Percentiles rank a stretch among this genome's conserved stretches.
Evolutionary conservation across 1,140 invertebrate species (phyloP).

Genomic region (Cotesia chilonis): DNA sequence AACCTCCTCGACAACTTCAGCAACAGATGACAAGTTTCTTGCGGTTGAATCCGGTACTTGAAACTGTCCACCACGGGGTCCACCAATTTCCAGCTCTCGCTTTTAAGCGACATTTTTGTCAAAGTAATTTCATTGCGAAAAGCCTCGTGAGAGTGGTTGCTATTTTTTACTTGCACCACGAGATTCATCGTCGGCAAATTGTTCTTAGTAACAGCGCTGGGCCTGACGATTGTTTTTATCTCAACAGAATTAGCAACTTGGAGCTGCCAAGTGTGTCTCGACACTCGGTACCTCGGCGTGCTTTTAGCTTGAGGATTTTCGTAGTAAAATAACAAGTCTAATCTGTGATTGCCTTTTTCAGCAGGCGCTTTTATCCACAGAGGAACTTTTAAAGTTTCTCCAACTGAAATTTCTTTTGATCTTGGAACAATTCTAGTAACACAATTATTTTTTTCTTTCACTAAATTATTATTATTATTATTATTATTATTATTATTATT

Average conservation of each 20-base stretch:
- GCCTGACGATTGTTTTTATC: slow-evolving; percentile 66
- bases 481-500: neutral
- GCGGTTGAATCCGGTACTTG: slow-evolving; percentile 62
- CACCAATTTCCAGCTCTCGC: slow-evolving; percentile 66
- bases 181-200: slow-evolving; percentile 69
- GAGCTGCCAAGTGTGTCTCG: slow-evolving; percentile 75
- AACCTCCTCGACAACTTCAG: slow-evolving; percentile 60
- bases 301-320: slow-evolving; percentile 66
- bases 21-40: slow-evolving; percentile 67
- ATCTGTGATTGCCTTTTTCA: slow-evolving; percentile 69
- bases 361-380: slow-evolving; percentile 77
- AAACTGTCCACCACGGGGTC: slow-evolving; percentile 54
- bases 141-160: slow-evolving; percentile 71
- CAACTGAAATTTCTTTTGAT: slow-evolving; percentile 61
- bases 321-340: slow-evolving; percentile 80
- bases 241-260: slow-evolving; percentile 75
- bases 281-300: slow-evolving; percentile 69
- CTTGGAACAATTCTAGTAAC: slow-evolving; percentile 65
- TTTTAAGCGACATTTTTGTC: slow-evolving; percentile 69
- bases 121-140: slow-evolving; percentile 70
- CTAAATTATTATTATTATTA: slow-evolving; percentile 14
- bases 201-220: slow-evolving; percentile 64
- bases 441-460: slow-evolving; percentile 64
- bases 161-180: slow-evolving; percentile 72
- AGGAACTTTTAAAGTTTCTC: slow-evolving; percentile 68